A percentile compares a stretch with the other conserved stretches of the same genome.
Evolutionary conservation across 2,113 vertebrate species (phyloP).

Genomic region (Sisor rabdophorus): DNA sequence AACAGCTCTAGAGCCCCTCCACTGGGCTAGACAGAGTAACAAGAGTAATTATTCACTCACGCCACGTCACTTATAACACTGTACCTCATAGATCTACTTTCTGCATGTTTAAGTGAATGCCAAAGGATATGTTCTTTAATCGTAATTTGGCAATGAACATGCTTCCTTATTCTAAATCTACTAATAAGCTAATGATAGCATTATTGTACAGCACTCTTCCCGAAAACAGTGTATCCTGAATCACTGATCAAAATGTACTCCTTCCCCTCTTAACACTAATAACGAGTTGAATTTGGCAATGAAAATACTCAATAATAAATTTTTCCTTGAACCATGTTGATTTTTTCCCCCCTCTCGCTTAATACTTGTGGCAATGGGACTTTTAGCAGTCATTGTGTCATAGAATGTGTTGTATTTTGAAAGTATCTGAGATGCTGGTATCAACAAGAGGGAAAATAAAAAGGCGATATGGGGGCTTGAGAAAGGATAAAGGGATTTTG

Average conservation of each 20-base stretch:
- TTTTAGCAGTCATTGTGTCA: constrained; percentile 21
- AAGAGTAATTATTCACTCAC: constrained; percentile 64
- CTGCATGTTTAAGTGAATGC: constrained; percentile 75
- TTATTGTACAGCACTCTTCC: constrained; percentile 15
- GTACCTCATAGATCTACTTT: constrained; percentile 61
- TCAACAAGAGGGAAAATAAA: constrained; percentile 44
- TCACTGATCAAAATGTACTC: constrained; percentile 49
- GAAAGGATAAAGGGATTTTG: constrained; percentile 35
- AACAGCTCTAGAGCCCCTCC: constrained; percentile 64
- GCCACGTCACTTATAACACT: constrained; percentile 51
- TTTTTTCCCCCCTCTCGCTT: constrained; percentile 9
- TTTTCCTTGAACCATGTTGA: constrained; percentile 6
- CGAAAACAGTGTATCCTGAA: constrained; percentile 24
- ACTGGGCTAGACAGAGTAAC: constrained; percentile 65
- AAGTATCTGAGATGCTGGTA: constrained; percentile 13
- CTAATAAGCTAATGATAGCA: constrained; percentile 80
- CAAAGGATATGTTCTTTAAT: constrained; percentile 66
- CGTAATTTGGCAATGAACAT: constrained; percentile 68
- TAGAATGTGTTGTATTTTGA: neutral
- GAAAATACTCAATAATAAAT: constrained; percentile 2
- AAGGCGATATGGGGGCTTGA: constrained; percentile 22
- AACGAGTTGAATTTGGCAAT: neutral
- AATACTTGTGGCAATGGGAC: constrained; percentile 5
- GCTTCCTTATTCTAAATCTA: constrained; percentile 79
- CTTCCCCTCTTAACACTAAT: constrained; percentile 17